Percentiles rank a stretch among this genome's conserved stretches.
phyloP scores from a whole-genome alignment of 2,888 invertebrate genomes.

The Gandaritis pyraliata region DNA sequence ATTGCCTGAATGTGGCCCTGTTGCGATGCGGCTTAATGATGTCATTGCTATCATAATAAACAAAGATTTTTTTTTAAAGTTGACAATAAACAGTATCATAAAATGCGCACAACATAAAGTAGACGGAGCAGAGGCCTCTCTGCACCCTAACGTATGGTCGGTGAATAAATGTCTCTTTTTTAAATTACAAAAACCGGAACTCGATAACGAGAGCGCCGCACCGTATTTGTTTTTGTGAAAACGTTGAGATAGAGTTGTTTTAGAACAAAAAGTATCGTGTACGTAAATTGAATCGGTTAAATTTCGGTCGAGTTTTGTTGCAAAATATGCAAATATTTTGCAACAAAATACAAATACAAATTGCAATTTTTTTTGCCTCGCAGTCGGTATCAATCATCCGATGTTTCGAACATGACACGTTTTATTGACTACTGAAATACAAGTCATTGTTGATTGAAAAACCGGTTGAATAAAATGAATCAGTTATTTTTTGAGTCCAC shows the following conservation, averaged over 20 bases:
- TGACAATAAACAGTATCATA: not conserved
- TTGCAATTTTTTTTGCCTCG: slow-evolving; percentile 33
- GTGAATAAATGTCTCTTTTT: slow-evolving; percentile 39
- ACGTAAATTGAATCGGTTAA: slow-evolving; percentile 36
- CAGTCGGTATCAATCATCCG: slow-evolving; percentile 19
- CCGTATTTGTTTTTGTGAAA: slow-evolving; percentile 43
- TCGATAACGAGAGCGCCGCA: slow-evolving; percentile 47
- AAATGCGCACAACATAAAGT: not conserved
- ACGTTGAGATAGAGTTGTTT: slow-evolving; percentile 33
- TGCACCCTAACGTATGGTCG: not conserved
- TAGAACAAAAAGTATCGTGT: slow-evolving; percentile 32
- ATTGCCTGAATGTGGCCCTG: not conserved
- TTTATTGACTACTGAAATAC: slow-evolving; percentile 24
- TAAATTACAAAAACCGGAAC: slow-evolving; percentile 41
- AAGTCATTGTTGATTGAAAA: slow-evolving; percentile 11
- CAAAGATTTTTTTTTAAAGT: no score
- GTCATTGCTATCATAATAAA: not conserved
- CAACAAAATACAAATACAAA: slow-evolving; percentile 32
- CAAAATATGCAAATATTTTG: slow-evolving; percentile 33
- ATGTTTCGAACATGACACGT: slow-evolving; percentile 22
- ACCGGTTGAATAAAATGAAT: slow-evolving; percentile 1
- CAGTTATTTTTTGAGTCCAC: not conserved
- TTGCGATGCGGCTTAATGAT: not conserved
- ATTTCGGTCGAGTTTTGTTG: slow-evolving; percentile 24
- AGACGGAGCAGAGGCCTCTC: not conserved